Evolutionary conservation across 1,140 invertebrate genomes (phyloP).

Genomic region (Drosophila bipectinata): DNA sequence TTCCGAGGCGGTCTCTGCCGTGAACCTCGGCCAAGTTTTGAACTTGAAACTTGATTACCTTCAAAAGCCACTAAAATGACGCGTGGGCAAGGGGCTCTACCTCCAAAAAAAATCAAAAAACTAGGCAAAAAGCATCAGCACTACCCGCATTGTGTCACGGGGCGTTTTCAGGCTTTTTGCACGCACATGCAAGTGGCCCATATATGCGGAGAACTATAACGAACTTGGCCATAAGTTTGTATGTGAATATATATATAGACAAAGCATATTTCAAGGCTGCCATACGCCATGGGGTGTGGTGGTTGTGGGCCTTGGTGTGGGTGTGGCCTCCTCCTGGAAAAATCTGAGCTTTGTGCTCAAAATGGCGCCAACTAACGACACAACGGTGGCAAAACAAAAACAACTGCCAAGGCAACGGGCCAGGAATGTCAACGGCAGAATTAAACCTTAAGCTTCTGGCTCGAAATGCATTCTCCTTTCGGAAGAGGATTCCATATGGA

Average conservation of each 20-base stretch:
- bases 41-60: constrained; percentile 83
- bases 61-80: constrained; percentile 69
- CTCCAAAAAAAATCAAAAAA: constrained; percentile 27
- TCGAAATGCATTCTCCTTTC: constrained; percentile 18
- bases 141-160: constrained; percentile 72
- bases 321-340: constrained; percentile 46
- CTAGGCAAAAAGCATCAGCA: constrained; percentile 28
- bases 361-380: constrained; percentile 64
- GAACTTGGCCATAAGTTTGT: constrained; percentile 28
- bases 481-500: too few species aligned
- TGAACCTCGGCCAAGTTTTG: constrained; percentile 73
- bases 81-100: constrained; percentile 28
- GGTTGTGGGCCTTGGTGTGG: constrained; percentile 9
- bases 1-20: constrained; percentile 38
- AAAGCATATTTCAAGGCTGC: constrained; percentile 72
- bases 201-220: constrained; percentile 52
- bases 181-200: constrained; percentile 67
- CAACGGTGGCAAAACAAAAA: constrained; percentile 48
- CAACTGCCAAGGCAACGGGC: constrained; percentile 18
- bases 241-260: constrained; percentile 24
- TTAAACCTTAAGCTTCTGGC: constrained; percentile 18
- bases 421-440: constrained; percentile 17
- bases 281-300: constrained; percentile 26
- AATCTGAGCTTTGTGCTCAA: constrained; percentile 70
- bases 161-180: constrained; percentile 65